These are phyloP conservation scores for Rhadina sibilatrix DNA, from an alignment of 2,113 vertebrate genomes.

Conservation along the genomic window DNA sequence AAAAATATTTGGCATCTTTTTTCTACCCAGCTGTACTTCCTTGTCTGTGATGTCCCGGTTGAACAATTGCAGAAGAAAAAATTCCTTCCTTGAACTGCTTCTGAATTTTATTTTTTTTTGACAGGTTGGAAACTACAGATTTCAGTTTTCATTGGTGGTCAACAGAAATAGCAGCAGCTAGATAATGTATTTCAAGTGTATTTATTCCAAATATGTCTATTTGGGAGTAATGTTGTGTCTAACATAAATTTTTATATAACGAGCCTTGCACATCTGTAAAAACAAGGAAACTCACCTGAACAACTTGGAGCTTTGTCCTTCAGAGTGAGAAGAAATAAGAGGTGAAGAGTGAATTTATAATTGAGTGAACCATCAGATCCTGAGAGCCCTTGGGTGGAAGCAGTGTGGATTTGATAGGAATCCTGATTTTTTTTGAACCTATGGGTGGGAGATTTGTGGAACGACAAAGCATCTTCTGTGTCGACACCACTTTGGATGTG, in stretches of 20 bases:
- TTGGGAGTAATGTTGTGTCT: neutral
- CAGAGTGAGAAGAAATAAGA: neutral
- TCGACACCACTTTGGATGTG: neutral
- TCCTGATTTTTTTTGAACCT: neutral
- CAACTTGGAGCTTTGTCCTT: neutral
- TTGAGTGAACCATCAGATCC: neutral
- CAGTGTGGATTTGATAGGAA: neutral
- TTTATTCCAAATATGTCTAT: neutral
- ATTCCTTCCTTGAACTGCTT: neutral
- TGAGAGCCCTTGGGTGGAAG: neutral
- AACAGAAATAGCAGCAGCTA: neutral
- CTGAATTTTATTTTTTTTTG: neutral
- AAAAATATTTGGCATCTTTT: neutral
- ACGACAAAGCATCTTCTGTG: neutral
- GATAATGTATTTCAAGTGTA: neutral
- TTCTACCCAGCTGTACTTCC: neutral
- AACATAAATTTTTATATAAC: neutral
- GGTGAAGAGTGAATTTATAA: neutral
- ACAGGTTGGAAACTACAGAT: neutral
- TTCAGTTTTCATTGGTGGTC: neutral
- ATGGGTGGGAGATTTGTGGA: accelerated
- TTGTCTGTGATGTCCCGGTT: neutral
- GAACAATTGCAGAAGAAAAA: neutral
- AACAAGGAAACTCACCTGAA: neutral
- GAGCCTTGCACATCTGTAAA: neutral